These are phyloP conservation scores for Heteractis magnifica DNA, from an alignment of 92 coral and sea anemone species.

Conservation along the genomic window DNA sequence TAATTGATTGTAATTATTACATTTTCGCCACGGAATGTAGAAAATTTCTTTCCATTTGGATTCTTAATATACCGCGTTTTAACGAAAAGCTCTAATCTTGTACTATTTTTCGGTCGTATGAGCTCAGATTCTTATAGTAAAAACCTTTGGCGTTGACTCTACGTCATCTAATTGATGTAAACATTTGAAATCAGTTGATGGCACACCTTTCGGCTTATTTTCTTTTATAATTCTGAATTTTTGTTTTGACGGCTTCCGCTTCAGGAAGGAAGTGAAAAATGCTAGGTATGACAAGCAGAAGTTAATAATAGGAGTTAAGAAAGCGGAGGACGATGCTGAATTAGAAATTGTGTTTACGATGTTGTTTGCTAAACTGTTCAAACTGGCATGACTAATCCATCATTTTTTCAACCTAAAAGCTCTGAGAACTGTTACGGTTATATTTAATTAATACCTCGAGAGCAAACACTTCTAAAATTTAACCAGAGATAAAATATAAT, in stretches of 20 bases:
- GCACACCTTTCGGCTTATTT: not conserved
- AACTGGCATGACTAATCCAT: too few relatives aligned
- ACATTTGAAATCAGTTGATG: not conserved
- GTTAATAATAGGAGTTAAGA: not conserved
- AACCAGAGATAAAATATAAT: too few relatives aligned
- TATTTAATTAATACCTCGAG: too few relatives aligned
- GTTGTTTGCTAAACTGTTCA: not conserved
- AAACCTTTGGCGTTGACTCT: not conserved
- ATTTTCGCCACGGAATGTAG: too few relatives aligned
- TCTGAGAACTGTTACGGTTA: too few relatives aligned
- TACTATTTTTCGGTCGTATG: not conserved
- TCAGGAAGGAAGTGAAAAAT: not conserved
- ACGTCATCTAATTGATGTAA: not conserved
- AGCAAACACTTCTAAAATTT: too few relatives aligned
- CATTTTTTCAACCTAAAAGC: too few relatives aligned
- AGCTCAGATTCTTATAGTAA: not conserved
- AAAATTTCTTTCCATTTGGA: too few relatives aligned
- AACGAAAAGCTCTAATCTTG: too few relatives aligned
- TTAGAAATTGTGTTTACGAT: not conserved
- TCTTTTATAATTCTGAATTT: not conserved
- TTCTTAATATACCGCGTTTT: too few relatives aligned
- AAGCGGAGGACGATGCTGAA: not conserved
- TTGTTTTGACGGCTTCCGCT: conserved; percentile 1
- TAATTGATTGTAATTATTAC: too few relatives aligned
- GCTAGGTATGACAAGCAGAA: not conserved